Base-by-base conservation (phyloP, 2,113 vertebrate genomes). In the Mesocricetus auratus region DNA sequence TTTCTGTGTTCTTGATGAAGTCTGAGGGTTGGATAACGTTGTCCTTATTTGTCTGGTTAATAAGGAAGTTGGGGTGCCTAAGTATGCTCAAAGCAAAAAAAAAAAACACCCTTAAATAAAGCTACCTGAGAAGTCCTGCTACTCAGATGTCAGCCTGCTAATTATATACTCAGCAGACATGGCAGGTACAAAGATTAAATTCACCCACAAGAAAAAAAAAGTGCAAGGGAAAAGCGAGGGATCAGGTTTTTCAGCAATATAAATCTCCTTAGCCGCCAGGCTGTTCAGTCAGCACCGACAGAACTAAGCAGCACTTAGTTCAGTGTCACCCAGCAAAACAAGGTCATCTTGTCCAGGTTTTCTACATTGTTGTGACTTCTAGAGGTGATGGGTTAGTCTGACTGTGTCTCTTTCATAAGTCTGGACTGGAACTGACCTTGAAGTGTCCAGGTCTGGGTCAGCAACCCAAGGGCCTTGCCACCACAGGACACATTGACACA, bases 141-240 rank as follows among this genome's bases (percentile, higher is more conserved):
- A 78, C 97, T 97, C 96, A 95, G 93, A 96, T 97, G 94, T 97
- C 95, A 97, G 85, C 71, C 47, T 96, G 94, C 97, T 98, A 97
- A 97, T 98, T 98, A 98, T 96, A 98, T 47, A 92, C 93, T 91
- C 86, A 90, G 96, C 89, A 94, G 71, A 96, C 93, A 75, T 94
- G 90, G 89, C 96, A 97, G 97, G 97, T 96, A 97, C 95, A 97
- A 94, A 97, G 97, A 97, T 92, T 91, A 95, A 96, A 97, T 97
- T 93, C 75, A 5, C 94, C 94, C 95, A 64, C 56, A 0, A 96
- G 77, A n/a, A 78, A 78, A 81, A 56, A 60, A 95, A 97, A 94
- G 56, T 90, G 96, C 93, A 94, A 90, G 92, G 85, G 56, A 91
- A 95, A 92, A 82, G 93, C 5, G 15, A 93, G 66, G 93, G 90